Base-by-base conservation (phyloP, 1,140 invertebrate species). In the Lanistes nyassanus region DNA sequence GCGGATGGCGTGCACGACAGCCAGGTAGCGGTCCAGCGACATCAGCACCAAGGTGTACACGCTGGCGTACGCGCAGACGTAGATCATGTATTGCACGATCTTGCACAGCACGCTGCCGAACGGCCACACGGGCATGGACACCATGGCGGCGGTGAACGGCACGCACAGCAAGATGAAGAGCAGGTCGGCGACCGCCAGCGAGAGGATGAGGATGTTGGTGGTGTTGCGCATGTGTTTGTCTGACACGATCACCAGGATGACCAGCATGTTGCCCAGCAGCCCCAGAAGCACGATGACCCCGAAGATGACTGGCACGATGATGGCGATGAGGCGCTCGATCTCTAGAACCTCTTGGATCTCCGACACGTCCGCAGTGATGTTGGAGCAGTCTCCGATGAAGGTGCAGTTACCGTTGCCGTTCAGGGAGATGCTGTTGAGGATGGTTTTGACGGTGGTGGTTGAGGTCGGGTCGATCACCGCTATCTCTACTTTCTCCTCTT, bases 141-240 rank as follows among this genome's bases (percentile, higher is more conserved):
- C 88, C 4, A 92, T 91, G 47, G 85, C 79, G 11, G 85, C 88
- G 11, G 88, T 88, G 77, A 88, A 89, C 0, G 97, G 97, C 39
- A 98, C 96, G 90, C 97, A 99, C 88, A 98, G 97, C 62, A 97
- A 92, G 55, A 98, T 96, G 88, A 99, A 98, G 9, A 97, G 92
- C 13, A 98, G 90, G 88, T 99, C 97, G 9, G 97, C 97, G 4
- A 93, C 81, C 0, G 94, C 94, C 91, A 96, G 92, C 80, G 95
- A 96, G 37, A 93, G 92, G 76, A 98, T 98, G 5, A 98, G 92
- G 55, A 97, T 91, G 85, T 98, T 98, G 34, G 96, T 98, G 3
- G 96, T 97, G 11, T 95, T 96, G 80, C 96, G 91, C 96, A 98
- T 97, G 84, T 95, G 93, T 70, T 95, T 93, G 90, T 97, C 97